Conservation (phyloP, 2,113 vertebrate genomes). For the Gymnogyps californianus region DNA sequence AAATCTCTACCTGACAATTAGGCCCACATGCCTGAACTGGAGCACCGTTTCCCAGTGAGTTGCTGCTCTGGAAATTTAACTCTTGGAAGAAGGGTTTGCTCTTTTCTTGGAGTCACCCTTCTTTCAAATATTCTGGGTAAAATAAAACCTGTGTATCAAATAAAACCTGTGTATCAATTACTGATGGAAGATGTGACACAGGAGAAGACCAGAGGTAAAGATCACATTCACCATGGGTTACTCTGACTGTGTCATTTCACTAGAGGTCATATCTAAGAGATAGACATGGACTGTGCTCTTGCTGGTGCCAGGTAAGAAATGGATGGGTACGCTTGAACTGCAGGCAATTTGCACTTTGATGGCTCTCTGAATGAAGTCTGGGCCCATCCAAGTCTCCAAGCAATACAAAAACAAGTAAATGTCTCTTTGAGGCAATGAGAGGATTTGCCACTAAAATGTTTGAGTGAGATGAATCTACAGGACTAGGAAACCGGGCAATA, state of each 20-base stretch:
- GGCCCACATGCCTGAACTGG: neutral
- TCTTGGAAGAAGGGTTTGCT: neutral
- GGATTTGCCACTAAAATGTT: neutral
- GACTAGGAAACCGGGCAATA: neutral
- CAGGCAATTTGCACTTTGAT: neutral
- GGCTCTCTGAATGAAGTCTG: neutral
- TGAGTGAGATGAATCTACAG: neutral
- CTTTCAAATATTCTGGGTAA: neutral
- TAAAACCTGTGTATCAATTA: too few species aligned
- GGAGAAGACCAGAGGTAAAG: neutral
- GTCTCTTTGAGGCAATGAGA: neutral
- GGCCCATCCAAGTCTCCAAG: neutral
- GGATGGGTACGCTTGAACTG: neutral
- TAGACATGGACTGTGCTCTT: neutral
- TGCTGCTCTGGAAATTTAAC: neutral
- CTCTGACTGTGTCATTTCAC: neutral
- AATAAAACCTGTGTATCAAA: neutral
- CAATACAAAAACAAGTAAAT: neutral
- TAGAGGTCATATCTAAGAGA: neutral
- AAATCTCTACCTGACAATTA: neutral
- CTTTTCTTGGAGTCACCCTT: neutral
- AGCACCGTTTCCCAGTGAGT: neutral
- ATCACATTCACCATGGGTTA: neutral
- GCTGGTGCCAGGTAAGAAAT: neutral
- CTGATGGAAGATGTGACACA: neutral